Evolutionary conservation across 2,113 vertebrate species (phyloP).

Genomic region (Rhegmatorhina hoffmannsi): DNA sequence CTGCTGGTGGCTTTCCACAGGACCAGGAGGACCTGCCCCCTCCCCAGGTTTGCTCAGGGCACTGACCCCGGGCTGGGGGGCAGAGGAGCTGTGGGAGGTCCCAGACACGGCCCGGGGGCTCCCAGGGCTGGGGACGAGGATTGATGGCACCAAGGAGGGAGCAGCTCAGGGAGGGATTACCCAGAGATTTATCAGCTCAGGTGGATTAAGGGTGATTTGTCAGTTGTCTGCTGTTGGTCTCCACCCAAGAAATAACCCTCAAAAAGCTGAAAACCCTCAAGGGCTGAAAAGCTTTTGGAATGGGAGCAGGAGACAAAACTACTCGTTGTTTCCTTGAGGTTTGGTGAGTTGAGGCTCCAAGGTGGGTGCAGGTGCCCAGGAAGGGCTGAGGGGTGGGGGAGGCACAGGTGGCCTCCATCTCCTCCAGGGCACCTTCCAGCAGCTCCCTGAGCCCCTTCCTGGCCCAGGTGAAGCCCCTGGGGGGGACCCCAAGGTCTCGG

Average conservation of each 20-base stretch:
- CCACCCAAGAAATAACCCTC: neutral
- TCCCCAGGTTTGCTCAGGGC: neutral
- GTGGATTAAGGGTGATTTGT: conserved; percentile 36
- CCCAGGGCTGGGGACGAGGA: neutral
- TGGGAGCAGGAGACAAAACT: neutral
- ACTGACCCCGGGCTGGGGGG: neutral
- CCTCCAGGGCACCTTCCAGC: neutral
- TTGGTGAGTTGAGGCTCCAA: rapidly evolving
- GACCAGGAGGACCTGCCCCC: conserved; percentile 24
- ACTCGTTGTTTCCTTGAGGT: rapidly evolving
- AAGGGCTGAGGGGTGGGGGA: rapidly evolving
- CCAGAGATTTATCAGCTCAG: neutral
- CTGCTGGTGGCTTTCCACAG: conserved; percentile 25
- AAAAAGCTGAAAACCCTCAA: neutral
- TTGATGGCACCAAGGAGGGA: neutral
- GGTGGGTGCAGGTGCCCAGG: neutral
- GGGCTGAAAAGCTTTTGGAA: neutral
- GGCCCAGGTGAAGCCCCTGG: neutral
- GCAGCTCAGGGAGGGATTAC: neutral
- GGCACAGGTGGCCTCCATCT: neutral
- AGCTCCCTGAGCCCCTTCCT: rapidly evolving
- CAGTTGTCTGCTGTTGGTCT: neutral
- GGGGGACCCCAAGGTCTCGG: rapidly evolving
- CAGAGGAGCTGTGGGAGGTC: conserved; percentile 30
- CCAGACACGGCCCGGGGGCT: neutral